A percentile compares a stretch with the other conserved stretches of the same genome.
Conservation (phyloP, 2,113 vertebrate species). For the Gopherus flavomarginatus region DNA sequence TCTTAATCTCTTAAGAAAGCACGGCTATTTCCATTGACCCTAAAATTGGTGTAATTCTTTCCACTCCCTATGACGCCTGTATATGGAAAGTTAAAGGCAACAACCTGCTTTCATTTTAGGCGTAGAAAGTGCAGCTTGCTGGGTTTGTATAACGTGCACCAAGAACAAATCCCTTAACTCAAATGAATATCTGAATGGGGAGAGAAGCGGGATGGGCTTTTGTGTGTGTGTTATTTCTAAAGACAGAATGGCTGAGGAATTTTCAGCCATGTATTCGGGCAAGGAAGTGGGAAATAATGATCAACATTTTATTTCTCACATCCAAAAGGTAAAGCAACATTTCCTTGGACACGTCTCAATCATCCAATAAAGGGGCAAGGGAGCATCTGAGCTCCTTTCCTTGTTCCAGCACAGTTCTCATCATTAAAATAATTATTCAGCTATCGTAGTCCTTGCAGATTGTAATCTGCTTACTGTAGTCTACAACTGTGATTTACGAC, state of each 20-base stretch:
- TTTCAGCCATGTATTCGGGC: constrained; percentile 63
- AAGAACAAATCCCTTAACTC: constrained; percentile 49
- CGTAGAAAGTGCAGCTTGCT: constrained; percentile 57
- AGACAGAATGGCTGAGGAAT: constrained; percentile 61
- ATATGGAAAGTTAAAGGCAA: constrained; percentile 74
- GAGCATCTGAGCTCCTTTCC: constrained; percentile 42
- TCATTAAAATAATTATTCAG: neutral
- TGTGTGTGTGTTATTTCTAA: constrained; percentile 56
- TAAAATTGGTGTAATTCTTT: constrained; percentile 58
- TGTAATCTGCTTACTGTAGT: rapidly evolving
- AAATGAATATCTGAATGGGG: constrained; percentile 21
- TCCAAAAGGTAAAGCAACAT: constrained; percentile 55
- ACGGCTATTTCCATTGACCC: constrained; percentile 53
- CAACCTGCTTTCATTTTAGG: constrained; percentile 67
- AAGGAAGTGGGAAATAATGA: constrained; percentile 58
- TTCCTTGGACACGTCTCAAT: constrained; percentile 51
- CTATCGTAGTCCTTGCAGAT: neutral
- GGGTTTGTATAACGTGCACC: constrained; percentile 43
- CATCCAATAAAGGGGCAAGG: constrained; percentile 58
- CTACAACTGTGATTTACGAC: neutral
- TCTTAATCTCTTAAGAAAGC: constrained; percentile 70
- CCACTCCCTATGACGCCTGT: constrained; percentile 15
- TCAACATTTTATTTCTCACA: constrained; percentile 41
- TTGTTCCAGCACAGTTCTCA: constrained; percentile 9
- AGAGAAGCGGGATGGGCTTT: constrained; percentile 46